These are phyloP conservation scores for Eubucco bourcierii DNA, from an alignment of 2,113 vertebrate species.

Conservation along the genomic window DNA sequence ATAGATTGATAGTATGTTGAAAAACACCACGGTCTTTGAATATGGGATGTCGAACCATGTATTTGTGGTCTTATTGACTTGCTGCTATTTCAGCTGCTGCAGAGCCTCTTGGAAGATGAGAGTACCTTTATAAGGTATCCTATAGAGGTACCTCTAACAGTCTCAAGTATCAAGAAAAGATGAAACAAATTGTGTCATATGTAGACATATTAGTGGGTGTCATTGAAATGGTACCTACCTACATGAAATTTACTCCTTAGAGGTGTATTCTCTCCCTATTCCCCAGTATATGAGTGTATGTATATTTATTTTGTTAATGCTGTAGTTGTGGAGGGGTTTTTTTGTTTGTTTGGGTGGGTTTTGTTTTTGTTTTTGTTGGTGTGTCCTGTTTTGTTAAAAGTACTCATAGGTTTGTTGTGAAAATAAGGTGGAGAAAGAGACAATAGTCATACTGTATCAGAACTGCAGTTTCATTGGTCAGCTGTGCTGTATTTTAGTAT, in stretches of 20 bases:
- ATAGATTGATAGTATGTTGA: not conserved
- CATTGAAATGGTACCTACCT: not conserved
- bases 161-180: not conserved
- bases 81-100: not conserved
- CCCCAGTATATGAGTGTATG: not conserved
- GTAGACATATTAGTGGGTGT: not conserved
- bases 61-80: not conserved
- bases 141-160: not conserved
- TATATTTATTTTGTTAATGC: not conserved
- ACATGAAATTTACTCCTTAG: not conserved
- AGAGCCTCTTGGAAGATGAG: not conserved
- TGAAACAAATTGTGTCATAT: not conserved
- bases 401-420: not conserved
- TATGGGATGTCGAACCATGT: not conserved
- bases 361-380: not conserved
- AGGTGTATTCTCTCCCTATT: not conserved
- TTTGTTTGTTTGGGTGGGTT: not conserved
- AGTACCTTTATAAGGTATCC: not conserved
- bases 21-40: not conserved
- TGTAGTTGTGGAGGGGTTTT: not conserved
- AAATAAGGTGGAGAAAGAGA: not conserved
- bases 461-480: accelerated
- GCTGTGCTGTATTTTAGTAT: not conserved
- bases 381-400: not conserved
- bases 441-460: not conserved